Percentiles rank a stretch among this genome's conserved stretches.
These are phyloP conservation scores for Solea senegalensis DNA, from an alignment of 2,113 vertebrate genomes.

Conservation along the genomic window DNA sequence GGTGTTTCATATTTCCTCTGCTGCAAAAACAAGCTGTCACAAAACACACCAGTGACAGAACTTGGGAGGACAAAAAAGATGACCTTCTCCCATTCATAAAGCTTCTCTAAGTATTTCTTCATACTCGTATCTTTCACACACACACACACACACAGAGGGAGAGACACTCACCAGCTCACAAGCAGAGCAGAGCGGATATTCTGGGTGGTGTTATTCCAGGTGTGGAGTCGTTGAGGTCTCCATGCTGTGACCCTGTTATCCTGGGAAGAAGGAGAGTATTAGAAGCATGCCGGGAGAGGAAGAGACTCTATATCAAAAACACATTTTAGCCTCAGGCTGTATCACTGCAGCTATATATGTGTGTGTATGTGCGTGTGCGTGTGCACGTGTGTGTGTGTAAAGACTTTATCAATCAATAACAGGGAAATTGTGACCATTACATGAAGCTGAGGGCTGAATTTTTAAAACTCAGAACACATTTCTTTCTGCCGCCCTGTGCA, in stretches of 20 bases:
- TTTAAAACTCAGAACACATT: too few species aligned
- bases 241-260: slow-evolving; percentile 81
- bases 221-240: slow-evolving; percentile 80
- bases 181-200: slow-evolving; percentile 72
- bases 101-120: slow-evolving; percentile 17
- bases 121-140: slow-evolving; percentile 16
- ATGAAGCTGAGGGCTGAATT: too few species aligned
- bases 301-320: slow-evolving; percentile 79
- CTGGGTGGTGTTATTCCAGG: slow-evolving; percentile 82
- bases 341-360: slow-evolving; percentile 59
- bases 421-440: too few species aligned
- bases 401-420: too few species aligned
- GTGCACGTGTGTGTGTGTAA: neutral
- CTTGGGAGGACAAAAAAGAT: slow-evolving; percentile 30
- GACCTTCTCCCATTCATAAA: slow-evolving; percentile 71
- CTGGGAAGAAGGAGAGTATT: slow-evolving; percentile 78
- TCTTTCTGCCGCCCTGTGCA: too few species aligned
- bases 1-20: slow-evolving; percentile 78
- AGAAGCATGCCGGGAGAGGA: slow-evolving; percentile 76
- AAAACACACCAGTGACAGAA: slow-evolving; percentile 26
- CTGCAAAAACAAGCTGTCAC: slow-evolving; percentile 46
- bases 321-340: slow-evolving; percentile 74
- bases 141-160: slow-evolving; percentile 22
- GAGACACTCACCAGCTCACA: slow-evolving; percentile 42
- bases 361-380: slow-evolving; percentile 29